phyloP scores from a whole-genome alignment of 2,797 vertebrate genomes.

The Buceros bicornis region DNA sequence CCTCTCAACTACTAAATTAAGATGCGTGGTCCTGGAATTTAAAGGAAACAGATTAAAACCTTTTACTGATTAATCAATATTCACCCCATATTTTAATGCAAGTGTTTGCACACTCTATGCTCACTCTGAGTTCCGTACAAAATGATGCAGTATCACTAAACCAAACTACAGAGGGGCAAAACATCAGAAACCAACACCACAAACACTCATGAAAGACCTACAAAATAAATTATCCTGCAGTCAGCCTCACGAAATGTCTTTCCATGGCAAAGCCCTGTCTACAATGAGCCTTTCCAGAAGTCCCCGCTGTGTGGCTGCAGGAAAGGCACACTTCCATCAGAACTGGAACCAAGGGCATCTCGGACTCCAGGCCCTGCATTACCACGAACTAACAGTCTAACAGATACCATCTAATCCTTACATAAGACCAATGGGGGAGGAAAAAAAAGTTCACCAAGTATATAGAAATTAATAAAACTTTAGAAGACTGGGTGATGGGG shows the following conservation, averaged over 20 bases:
- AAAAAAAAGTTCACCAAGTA: neutral
- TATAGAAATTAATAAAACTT: neutral
- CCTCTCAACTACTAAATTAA: neutral
- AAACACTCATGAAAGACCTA: neutral
- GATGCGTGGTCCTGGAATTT: neutral
- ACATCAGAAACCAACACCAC: neutral
- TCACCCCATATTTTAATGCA: neutral
- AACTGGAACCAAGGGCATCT: rapidly evolving
- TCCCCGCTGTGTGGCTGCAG: rapidly evolving
- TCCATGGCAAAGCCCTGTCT: neutral
- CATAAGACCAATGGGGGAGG: rapidly evolving
- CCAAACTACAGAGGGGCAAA: neutral
- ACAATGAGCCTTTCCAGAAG: neutral
- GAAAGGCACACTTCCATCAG: neutral
- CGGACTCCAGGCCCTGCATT: neutral
- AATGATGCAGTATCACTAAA: neutral
- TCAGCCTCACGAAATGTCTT: neutral
- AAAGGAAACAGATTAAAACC: constrained; percentile 24
- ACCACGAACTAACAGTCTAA: neutral
- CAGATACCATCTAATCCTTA: neutral
- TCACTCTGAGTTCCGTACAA: neutral
- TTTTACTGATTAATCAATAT: constrained; percentile 15
- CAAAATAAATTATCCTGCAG: neutral
- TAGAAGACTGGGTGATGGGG: neutral
- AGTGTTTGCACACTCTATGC: neutral